Evolutionary conservation across 2,797 vertebrate genomes (phyloP).

Genomic region (Sebastes minor): DNA sequence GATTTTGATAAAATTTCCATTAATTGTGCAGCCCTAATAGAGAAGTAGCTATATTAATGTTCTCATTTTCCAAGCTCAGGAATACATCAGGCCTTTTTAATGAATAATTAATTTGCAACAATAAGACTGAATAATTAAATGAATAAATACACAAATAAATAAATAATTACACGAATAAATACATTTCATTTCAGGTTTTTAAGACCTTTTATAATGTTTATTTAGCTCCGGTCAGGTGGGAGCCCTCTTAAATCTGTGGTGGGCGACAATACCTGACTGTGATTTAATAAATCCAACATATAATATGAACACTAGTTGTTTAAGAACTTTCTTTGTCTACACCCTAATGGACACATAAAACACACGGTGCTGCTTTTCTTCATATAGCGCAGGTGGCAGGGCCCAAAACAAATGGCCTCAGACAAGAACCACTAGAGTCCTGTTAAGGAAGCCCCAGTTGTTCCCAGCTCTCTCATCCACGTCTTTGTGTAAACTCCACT

Average conservation of each 20-base stretch:
- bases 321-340: not conserved
- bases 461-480: conserved; percentile 23
- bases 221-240: not conserved
- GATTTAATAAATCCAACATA: not conserved
- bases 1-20: too few relatives aligned
- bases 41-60: not conserved
- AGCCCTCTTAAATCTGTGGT: not conserved
- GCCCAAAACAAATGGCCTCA: conserved; percentile 18
- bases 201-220: not conserved
- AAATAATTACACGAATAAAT: not conserved
- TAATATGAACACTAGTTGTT: not conserved
- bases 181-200: not conserved
- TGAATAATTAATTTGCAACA: not conserved
- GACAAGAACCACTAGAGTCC: conserved; percentile 34
- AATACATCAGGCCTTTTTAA: not conserved
- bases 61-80: not conserved
- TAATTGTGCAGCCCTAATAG: not conserved
- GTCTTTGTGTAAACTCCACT: not conserved
- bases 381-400: not conserved
- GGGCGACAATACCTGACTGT: not conserved
- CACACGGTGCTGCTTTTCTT: not conserved
- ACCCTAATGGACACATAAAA: not conserved
- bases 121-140: not conserved
- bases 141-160: not conserved
- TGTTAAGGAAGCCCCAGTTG: conserved; percentile 32